Evolutionary conservation across 2,888 invertebrate genomes (phyloP), one percentile per base, ranked within the genome.

Genomic region (Chrysopilus asiliformis): DNA sequence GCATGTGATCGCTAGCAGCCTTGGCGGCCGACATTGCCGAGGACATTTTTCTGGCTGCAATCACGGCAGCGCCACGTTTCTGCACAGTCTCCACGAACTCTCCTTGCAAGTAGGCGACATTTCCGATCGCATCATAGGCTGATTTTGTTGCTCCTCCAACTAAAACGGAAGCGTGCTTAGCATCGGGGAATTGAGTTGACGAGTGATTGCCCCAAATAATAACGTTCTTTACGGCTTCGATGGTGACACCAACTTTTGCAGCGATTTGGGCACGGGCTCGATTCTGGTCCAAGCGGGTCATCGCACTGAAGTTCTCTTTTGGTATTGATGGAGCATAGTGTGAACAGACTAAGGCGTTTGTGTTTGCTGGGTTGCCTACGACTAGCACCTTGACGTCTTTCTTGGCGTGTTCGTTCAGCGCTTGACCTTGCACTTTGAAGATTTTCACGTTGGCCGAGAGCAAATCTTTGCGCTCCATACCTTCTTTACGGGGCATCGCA

Each of bases 161-260:
- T 7, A 45, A 9, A 3, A 77, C 76, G 15, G 70, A 57, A 18
- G 84, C 85, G 56, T 83, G 78, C 18, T 74, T 69, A 1, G 84
- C 82, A 68, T 98, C 98, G 5, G 98, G 97, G 64, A 85, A 97
- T 67, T 98, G 97, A 7, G 98, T 99, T 4, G 91, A 87, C 0
- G 97, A 97, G 63, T 98, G 98, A 66, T 98, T 99, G 30, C 98
- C 98, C 98, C 98, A 99, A 59, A 99, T 97, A 43, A 93, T 82
- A 12, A 93, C 80, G 58, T 94, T 94, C 52, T 75, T 75, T 1
- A 95, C 84, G 54, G 79, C 71, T 42, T 75, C 73, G 18, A 87
- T 78, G 43, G 73, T 71, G 2, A 77, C 68, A 12, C 71, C 71
- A 24, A 82, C 50, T 54, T 76, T 77, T n/a, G 71, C 68, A 20